phyloP scores from a whole-genome alignment of 2,113 vertebrate species.

The Seriola dumerili region DNA sequence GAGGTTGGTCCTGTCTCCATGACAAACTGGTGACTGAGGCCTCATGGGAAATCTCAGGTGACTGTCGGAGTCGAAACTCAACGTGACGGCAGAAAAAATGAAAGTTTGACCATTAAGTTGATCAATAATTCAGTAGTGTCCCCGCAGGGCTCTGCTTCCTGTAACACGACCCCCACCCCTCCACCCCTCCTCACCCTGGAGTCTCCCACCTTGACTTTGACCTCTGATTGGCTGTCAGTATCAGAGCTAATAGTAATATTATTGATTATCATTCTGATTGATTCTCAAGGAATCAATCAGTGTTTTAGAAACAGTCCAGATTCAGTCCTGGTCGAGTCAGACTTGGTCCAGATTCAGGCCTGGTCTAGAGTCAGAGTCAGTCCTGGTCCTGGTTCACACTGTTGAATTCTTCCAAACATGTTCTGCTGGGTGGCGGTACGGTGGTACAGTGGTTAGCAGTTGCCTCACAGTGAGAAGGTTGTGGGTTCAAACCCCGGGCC shows the following conservation, averaged over 20 bases:
- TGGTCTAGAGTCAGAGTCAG: too few species aligned
- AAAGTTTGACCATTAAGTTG: conserved; percentile 64
- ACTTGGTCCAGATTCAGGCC: too few species aligned
- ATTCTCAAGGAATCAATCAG: too few species aligned
- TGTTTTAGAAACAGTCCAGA: too few species aligned
- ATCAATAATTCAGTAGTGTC: conserved; percentile 82
- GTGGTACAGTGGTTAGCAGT: too few species aligned
- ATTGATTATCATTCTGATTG: not conserved
- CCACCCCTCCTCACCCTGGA: conserved; percentile 21
- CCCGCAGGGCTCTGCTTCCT: conserved; percentile 73
- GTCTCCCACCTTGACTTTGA: conserved; percentile 25
- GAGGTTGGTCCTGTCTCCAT: conserved; percentile 19
- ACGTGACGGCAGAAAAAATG: conserved; percentile 62
- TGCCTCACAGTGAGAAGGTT: too few species aligned
- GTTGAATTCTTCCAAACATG: too few species aligned
- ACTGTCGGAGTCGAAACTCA: conserved; percentile 48
- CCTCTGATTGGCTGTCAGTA: conserved; percentile 19
- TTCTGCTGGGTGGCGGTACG: too few species aligned
- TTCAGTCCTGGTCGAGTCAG: too few species aligned
- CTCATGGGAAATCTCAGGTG: conserved; percentile 73
- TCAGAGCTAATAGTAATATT: not conserved
- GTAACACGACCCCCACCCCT: conserved; percentile 56
- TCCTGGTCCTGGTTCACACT: too few species aligned
- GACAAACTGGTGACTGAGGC: conserved; percentile 42
- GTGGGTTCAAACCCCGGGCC: too few species aligned